phyloP scores from a whole-genome alignment of 2,113 vertebrate genomes.

The Gulo gulo region DNA sequence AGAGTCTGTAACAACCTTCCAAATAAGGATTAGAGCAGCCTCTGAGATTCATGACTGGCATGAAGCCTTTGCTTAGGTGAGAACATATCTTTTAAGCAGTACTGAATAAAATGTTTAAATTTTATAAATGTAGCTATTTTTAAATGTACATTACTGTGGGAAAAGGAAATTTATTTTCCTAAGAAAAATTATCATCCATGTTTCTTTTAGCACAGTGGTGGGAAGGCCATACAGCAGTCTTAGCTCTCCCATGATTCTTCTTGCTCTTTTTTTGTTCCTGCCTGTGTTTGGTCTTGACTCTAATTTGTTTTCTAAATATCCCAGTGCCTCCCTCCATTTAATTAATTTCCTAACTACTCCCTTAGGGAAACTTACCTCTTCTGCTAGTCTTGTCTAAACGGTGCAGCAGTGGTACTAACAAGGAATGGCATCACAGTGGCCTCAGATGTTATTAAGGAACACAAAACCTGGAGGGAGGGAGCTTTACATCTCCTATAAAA shows the following conservation, averaged over 20 bases:
- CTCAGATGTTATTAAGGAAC: conserved; percentile 6
- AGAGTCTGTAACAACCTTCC: background rate
- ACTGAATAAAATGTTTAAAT: background rate
- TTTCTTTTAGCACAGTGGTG: background rate
- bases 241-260: background rate
- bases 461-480: background rate
- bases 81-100: background rate
- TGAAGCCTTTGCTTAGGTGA: background rate
- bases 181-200: background rate
- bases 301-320: conserved; percentile 61
- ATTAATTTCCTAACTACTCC: conserved; percentile 55
- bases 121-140: background rate
- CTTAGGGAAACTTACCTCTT: conserved; percentile 49
- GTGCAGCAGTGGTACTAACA: background rate
- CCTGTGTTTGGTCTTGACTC: conserved; percentile 22
- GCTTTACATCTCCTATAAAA: background rate
- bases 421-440: background rate
- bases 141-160: background rate
- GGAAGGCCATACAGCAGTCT: background rate
- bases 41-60: background rate
- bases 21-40: background rate
- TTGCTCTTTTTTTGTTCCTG: conserved; percentile 13
- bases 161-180: background rate
- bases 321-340: conserved; percentile 42
- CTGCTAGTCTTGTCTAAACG: background rate